Evolutionary conservation across 2,888 invertebrate species (phyloP), one percentile per base, ranked within the genome.

Genomic region (Tetrapedia diversipes): DNA sequence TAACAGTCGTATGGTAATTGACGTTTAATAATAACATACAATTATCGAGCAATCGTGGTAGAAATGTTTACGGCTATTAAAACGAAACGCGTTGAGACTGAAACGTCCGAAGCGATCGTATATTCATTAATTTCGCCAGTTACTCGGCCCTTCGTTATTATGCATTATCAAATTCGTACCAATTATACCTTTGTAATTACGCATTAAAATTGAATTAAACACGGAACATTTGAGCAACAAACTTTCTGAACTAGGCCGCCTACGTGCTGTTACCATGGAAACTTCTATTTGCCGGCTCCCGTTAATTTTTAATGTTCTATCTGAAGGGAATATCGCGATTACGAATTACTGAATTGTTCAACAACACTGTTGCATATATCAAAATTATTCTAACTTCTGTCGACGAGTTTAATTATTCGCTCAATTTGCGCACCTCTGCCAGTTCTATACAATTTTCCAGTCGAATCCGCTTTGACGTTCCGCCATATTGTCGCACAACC

Each of bases 121-220:
- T 32, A 49, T 66, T 54, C 70, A 32, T 57, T 65, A 39, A 65
- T 56, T 49, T 47, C 66, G 22, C n/a, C 39, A 11, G 64, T 47
- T 41, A 45, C 39, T n/a, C 16, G 67, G 37, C 39, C 47, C 37
- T 56, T 65, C 71, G 47, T 67, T 57, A 39, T 70, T 56, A 56
- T 49, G 45, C 29, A 47, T 70, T 56, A 71, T 67, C 49, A 57
- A 49, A 67, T 71, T 43, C 41, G 27, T 59, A 29, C 27, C 43
- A 54, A 63, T 60, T 43, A 39, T 16, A 7, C 39, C 47, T 43
- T 41, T 32, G 56, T 39, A 27, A 57, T 71, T 51, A 56, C 57
- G 43, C 43, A 67, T 71, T 66, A 67, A 66, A 66, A 66, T 67
- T 71, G 41, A 49, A 66, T 71, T n/a, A 16, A 41, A 1, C 49